A percentile compares a stretch with the other conserved stretches of the same genome.
phyloP scores from a whole-genome alignment of 64 coral and sea anemone species.

The Cladopsammia gracilis region DNA sequence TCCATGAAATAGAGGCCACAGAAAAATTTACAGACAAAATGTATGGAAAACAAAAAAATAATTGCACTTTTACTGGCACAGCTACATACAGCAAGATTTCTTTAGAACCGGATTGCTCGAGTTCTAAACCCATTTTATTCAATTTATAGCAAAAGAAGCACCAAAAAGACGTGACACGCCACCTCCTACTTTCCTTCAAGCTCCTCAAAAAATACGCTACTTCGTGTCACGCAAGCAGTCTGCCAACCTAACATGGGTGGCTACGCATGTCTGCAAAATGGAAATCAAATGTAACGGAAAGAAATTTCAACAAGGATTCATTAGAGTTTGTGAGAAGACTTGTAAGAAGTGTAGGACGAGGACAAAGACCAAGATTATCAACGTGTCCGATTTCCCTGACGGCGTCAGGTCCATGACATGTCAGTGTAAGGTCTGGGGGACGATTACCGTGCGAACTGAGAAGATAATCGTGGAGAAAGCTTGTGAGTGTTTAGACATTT shows the following conservation, averaged over 20 bases:
- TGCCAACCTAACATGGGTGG: slow-evolving; percentile 15
- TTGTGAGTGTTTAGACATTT: not conserved
- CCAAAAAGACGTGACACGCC: too few relatives aligned
- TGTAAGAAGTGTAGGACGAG: not conserved
- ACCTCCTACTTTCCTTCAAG: not conserved
- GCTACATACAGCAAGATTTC: too few relatives aligned
- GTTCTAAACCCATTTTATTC: too few relatives aligned
- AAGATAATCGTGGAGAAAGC: slow-evolving; percentile 14
- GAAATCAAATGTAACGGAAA: slow-evolving; percentile 7
- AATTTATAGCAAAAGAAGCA: too few relatives aligned
- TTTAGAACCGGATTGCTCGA: too few relatives aligned
- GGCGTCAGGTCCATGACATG: not conserved
- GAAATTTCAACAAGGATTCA: not conserved
- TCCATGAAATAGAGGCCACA: too few relatives aligned
- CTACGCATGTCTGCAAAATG: slow-evolving; percentile 4
- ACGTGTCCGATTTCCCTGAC: not conserved
- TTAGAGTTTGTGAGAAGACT: not conserved
- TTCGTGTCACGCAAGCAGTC: not conserved
- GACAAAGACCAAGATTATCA: not conserved
- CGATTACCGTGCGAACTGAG: not conserved
- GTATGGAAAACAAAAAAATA: too few relatives aligned
- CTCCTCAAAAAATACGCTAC: not conserved
- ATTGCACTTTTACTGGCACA: too few relatives aligned
- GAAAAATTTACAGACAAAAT: too few relatives aligned
- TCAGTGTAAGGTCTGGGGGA: slow-evolving; percentile 8